Evolutionary conservation across 2,797 vertebrate genomes (phyloP).

Genomic region (Acrossocheilus wenchowensis): DNA sequence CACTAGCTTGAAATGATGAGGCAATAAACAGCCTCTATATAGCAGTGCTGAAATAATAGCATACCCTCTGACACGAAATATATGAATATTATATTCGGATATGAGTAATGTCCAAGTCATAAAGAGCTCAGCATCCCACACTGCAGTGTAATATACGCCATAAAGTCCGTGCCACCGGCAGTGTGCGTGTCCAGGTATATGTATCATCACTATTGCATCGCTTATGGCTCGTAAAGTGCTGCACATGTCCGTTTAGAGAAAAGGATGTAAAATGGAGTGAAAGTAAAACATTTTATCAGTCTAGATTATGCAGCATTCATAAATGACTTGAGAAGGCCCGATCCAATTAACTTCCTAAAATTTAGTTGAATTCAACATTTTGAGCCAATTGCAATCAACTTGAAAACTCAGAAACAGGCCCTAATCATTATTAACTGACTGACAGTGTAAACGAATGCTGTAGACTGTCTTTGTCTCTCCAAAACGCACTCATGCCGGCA

Average conservation of each 20-base stretch:
- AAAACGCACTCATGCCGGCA: not conserved
- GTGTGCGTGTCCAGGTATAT: not conserved
- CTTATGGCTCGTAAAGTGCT: not conserved
- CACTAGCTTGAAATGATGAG: constrained; percentile 35
- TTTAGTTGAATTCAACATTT: not conserved
- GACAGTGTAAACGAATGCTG: constrained; percentile 4
- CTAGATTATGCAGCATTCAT: not conserved
- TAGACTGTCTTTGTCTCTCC: not conserved
- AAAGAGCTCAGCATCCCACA: constrained; percentile 10
- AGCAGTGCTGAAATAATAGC: constrained; percentile 40
- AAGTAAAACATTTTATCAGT: not conserved
- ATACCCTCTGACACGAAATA: constrained; percentile 28
- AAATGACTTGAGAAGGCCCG: not conserved
- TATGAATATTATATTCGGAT: constrained; percentile 37
- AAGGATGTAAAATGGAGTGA: not conserved
- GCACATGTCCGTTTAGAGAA: not conserved
- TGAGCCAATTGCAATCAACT: not conserved
- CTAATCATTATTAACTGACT: constrained; percentile 17
- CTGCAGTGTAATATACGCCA: constrained; percentile 10
- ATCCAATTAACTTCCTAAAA: not conserved
- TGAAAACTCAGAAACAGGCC: constrained; percentile 11
- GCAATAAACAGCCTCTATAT: constrained; percentile 43
- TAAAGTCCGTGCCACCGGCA: not conserved
- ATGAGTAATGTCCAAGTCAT: constrained; percentile 45
- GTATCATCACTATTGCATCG: not conserved